phyloP scores from a whole-genome alignment of 1,140 invertebrate species.

The Mya arenaria region DNA sequence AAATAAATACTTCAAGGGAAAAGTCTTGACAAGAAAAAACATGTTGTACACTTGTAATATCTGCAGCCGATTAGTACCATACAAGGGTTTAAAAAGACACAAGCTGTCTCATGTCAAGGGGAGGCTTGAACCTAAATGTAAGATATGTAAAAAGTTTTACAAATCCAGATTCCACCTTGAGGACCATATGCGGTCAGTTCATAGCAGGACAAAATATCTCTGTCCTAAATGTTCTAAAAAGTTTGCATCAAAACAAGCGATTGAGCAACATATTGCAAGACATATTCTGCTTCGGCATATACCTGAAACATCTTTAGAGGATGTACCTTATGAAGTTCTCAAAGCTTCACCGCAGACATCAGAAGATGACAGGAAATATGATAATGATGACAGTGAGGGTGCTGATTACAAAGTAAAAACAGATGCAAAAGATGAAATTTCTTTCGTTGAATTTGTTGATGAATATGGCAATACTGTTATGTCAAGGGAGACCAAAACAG shows the following conservation, averaged over 20 bases:
- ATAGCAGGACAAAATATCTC: not conserved
- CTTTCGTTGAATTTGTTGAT: not conserved
- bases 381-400: not conserved
- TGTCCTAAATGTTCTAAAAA: slow-evolving; percentile 7
- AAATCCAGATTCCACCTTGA: slow-evolving; percentile 32
- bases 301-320: not conserved
- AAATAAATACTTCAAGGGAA: not conserved
- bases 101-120: slow-evolving; percentile 15
- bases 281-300: slow-evolving; percentile 34
- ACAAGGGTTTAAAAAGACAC: slow-evolving; percentile 25
- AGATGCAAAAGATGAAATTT: not conserved
- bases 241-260: slow-evolving; percentile 8
- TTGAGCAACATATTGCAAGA: slow-evolving; percentile 29
- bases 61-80: slow-evolving; percentile 15
- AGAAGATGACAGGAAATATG: too few species aligned
- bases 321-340: slow-evolving; percentile 1
- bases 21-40: not conserved
- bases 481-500: too few species aligned
- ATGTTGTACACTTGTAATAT: slow-evolving; percentile 33
- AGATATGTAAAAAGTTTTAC: slow-evolving; percentile 1
- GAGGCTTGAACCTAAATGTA: slow-evolving; percentile 2
- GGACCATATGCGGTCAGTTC: slow-evolving; percentile 36
- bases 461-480: not conserved
- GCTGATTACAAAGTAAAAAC: not conserved
- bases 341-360: too few species aligned